Evolutionary conservation across 2,113 vertebrate genomes (phyloP), one percentile per base, ranked within the genome.

Genomic region (Daphoenositta chrysoptera): DNA sequence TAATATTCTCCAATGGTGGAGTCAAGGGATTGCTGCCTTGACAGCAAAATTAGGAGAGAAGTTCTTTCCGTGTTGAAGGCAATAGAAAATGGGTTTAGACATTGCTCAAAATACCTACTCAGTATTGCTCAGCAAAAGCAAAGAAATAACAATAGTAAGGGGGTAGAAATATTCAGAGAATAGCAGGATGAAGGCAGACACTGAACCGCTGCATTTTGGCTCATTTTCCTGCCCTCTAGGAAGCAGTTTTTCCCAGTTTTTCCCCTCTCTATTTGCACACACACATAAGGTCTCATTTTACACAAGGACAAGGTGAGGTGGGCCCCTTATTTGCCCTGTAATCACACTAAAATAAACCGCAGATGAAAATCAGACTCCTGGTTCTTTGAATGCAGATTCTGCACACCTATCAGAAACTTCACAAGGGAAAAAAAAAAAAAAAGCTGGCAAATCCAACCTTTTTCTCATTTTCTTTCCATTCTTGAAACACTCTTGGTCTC

Each of bases 381-480:
- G 9, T n/a, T 90, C 56, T 79, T 42, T 61, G n/a, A 68, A 48
- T 16, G 17, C 26, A 56, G 44, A 60, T 63, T 70, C 60, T 70
- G 7, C 9, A 44, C 21, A 73, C 22, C 13, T 60, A 64, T 66
- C 27, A 42, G 24, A 24, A 10, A 30, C 35, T 64, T 12, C 33
- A 44, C 19, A 63, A n/a, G n/a, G n/a, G 6, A 45, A 42, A 37
- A 16, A 35, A 16, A 45, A 47, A 50, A 21, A 3, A 33, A 30
- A 1, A 0, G 3, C 4, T 51, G 9, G 13, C 16, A 40, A 82
- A 76, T n/a, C 15, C 16, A 63, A 31, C 2, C 7, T 56, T 65
- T 61, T 30, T 23, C 18, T 24, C 13, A 14, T 77, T 80, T 88
- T 69, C 11, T 69, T 53, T 42, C 42, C 33, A 26, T 31, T 18